A percentile compares a stretch with the other conserved stretches of the same genome.
Conservation (phyloP, 2,113 vertebrate genomes). For the Aptenodytes patagonicus region DNA sequence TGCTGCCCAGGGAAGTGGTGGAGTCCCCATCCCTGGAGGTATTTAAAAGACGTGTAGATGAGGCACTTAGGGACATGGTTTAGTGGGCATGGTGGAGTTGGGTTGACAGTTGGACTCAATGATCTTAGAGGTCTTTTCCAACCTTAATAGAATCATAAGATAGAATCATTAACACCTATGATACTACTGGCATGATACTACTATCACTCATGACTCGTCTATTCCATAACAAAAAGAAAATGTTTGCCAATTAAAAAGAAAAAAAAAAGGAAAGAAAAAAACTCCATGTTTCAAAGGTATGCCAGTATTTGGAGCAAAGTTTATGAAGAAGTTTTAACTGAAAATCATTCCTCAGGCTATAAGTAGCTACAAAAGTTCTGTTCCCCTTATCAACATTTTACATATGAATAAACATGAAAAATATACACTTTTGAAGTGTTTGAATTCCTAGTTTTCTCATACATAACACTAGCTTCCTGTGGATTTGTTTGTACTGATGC, state of each 20-base stretch:
- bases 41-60: too few relatives aligned
- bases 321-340: neutral
- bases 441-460: neutral
- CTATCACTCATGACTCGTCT: rapidly evolving
- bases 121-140: too few relatives aligned
- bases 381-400: neutral
- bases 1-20: too few relatives aligned
- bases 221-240: neutral
- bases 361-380: neutral
- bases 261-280: rapidly evolving
- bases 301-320: neutral
- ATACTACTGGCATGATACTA: neutral
- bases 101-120: too few relatives aligned
- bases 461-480: neutral
- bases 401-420: neutral
- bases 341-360: neutral
- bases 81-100: too few relatives aligned
- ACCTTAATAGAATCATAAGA: too few relatives aligned
- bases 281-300: neutral
- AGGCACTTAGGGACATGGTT: too few relatives aligned
- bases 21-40: too few relatives aligned
- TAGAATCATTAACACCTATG: neutral
- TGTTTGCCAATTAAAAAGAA: neutral
- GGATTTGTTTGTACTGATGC: neutral
- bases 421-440: neutral